Base-by-base conservation (phyloP, 1,140 invertebrate genomes). In the Tetragonula clypearis region DNA sequence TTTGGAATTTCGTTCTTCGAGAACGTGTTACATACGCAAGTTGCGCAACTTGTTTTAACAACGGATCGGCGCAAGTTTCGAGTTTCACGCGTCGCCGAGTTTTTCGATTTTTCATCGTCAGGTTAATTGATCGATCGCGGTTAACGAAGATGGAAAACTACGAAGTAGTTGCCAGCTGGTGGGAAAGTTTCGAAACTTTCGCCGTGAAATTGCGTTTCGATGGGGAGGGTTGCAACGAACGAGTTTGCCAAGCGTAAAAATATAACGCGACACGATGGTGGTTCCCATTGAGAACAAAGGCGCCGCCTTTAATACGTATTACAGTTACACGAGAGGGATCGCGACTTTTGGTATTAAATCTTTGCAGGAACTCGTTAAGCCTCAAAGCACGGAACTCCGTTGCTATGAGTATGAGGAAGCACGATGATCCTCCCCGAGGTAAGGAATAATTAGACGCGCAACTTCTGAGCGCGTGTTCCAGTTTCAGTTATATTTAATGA, bases 401-500 rank as follows among this genome's bases (percentile, higher is more conserved):
- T 55, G 35, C 35, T n/a, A n/a, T n/a, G 41, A 73, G 41, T 53
- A 53, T 49, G 26, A 26, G 23, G 41, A 74, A 74, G 35, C 55
- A 30, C 55, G n/a, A 55, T 74, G 26, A 74, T 74, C n/a, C 72
- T 53, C n/a, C n/a, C 41, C 49, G 72, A 53, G 41, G 23, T 55
- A n/a, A 55, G 72, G 72, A 74, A 74, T 74, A 74, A 74, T 53
- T 74, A 74, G 23, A 74, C 11, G 49, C 30, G 49, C 17, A 55
- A 74, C n/a, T 74, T 53, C 23, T 30, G n/a, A 15, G 41, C 49
- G 41, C 49, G 17, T 35, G 35, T 49, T 74, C n/a, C 17, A 19
- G 49, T 26, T 53, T 49, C 55, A 53, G 8, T 53, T 74, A 12
- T 55, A 26, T 74, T 74, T 74, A n/a, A 74, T 23, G 72, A 14